Evolutionary conservation across 2,113 vertebrate species (phyloP).

Genomic region (Caranx ignobilis): DNA sequence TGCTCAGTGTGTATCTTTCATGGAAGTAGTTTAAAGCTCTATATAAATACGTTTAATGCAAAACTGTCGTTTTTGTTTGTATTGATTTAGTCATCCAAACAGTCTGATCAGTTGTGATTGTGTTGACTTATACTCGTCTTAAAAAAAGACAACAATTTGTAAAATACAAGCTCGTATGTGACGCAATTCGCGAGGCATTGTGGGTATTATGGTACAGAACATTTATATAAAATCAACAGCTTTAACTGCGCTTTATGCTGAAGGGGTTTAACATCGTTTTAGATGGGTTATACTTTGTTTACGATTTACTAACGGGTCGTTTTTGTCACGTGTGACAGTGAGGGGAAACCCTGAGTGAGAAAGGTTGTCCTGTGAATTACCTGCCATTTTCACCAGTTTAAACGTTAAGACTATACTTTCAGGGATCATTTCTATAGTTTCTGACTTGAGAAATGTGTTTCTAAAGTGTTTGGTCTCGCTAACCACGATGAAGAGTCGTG

Average conservation of each 20-base stretch:
- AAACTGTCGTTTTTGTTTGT: rapidly evolving
- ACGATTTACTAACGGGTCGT: rapidly evolving
- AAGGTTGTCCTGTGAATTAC: background rate
- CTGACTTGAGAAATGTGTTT: slow-evolving; percentile 76
- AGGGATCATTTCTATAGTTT: slow-evolving; percentile 82
- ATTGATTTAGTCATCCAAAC: rapidly evolving
- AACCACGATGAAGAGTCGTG: slow-evolving; percentile 69
- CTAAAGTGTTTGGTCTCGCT: slow-evolving; percentile 72
- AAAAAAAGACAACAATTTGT: background rate
- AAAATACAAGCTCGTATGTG: rapidly evolving
- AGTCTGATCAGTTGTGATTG: rapidly evolving
- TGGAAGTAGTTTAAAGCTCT: background rate
- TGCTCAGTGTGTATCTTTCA: rapidly evolving
- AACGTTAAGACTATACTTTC: slow-evolving; percentile 75
- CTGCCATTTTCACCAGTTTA: rapidly evolving
- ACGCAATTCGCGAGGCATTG: slow-evolving; percentile 48
- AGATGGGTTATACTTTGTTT: rapidly evolving
- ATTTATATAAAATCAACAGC: background rate
- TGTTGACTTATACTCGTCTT: rapidly evolving
- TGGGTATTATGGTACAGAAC: background rate
- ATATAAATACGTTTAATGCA: background rate
- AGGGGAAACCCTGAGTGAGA: background rate
- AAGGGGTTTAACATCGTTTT: rapidly evolving
- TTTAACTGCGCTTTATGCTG: background rate
- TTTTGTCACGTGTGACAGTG: rapidly evolving